A percentile compares a stretch with the other conserved stretches of the same genome.
phyloP scores from a whole-genome alignment of 2,113 vertebrate species.

The Nyctibius bracteatus region DNA sequence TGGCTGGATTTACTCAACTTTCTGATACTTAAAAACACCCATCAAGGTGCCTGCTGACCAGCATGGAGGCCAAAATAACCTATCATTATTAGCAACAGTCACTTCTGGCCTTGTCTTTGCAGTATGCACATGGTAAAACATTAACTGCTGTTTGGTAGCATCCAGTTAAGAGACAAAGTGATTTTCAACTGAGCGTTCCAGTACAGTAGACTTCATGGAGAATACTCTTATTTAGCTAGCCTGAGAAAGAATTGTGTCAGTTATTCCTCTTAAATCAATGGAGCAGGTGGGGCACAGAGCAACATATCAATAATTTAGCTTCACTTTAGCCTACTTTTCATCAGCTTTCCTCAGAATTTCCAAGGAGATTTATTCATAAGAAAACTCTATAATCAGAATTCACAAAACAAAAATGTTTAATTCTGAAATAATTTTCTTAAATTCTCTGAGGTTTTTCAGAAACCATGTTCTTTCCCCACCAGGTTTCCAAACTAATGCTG shows the following conservation, averaged over 20 bases:
- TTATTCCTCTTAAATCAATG: background rate
- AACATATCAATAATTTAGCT: background rate
- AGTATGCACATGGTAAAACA: background rate
- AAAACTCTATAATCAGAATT: background rate
- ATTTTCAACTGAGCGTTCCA: background rate
- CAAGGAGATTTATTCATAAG: background rate
- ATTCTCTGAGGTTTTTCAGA: background rate
- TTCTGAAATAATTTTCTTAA: background rate
- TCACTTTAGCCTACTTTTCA: background rate
- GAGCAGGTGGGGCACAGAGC: background rate
- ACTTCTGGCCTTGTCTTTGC: background rate
- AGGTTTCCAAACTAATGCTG: background rate
- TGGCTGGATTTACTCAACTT: background rate
- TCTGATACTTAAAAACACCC: background rate
- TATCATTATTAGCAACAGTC: background rate
- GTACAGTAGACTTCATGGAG: background rate
- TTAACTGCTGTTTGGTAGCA: background rate
- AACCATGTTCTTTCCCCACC: background rate
- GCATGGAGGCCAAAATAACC: background rate
- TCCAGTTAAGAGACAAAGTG: background rate
- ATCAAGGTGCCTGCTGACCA: background rate
- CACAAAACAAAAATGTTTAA: background rate
- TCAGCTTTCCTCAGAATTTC: background rate
- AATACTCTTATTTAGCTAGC: background rate
- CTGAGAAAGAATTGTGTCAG: background rate